These are phyloP conservation scores for Circaetus cinerascens DNA, from an alignment of 2,113 vertebrate species.

Conservation along the genomic window DNA sequence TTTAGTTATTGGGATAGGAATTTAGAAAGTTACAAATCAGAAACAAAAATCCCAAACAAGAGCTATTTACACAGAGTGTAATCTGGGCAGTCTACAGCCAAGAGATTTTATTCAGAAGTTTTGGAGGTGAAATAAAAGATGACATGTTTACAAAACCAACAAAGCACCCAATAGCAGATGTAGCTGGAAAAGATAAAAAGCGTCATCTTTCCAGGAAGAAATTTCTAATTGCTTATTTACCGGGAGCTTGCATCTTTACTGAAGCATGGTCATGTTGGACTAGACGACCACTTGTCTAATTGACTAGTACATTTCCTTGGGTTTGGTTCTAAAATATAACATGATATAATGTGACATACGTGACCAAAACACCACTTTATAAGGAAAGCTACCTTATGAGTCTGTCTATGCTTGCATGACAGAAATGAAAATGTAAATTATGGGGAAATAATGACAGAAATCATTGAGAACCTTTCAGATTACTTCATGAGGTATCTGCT, in stretches of 20 bases:
- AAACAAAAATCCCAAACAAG: neutral
- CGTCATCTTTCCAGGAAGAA: neutral
- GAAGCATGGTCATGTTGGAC: neutral
- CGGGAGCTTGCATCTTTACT: neutral
- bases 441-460: neutral
- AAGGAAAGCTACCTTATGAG: neutral
- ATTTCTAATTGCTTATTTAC: neutral
- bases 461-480: neutral
- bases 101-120: neutral
- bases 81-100: neutral
- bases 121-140: neutral
- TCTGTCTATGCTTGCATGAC: neutral
- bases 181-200: neutral
- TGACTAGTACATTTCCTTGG: neutral
- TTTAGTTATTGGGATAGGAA: neutral
- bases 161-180: neutral
- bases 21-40: neutral
- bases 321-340: neutral
- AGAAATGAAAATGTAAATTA: neutral
- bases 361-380: neutral
- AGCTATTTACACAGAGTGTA: too few species aligned
- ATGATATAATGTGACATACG: fast-evolving
- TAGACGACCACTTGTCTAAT: neutral
- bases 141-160: neutral
- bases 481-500: neutral